These are phyloP conservation scores for Desmophyllum pertusum DNA, from an alignment of 92 coral and sea anemone genomes.

Conservation along the genomic window DNA sequence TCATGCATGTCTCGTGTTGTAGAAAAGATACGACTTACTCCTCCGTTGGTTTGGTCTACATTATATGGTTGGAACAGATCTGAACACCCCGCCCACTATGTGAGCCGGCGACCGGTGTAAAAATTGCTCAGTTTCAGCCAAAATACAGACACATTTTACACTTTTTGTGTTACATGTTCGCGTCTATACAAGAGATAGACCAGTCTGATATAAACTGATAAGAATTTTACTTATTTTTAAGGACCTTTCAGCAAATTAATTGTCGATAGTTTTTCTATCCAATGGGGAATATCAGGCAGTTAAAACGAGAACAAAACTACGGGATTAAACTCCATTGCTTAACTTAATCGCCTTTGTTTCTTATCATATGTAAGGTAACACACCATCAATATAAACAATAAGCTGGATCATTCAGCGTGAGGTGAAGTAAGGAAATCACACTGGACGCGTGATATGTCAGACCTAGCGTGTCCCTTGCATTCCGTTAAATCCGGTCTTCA, in stretches of 20 bases:
- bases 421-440: background rate
- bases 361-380: background rate
- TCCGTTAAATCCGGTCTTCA: background rate
- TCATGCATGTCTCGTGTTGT: background rate
- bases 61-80: no score
- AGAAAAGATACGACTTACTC: background rate
- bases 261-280: background rate
- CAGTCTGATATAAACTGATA: background rate
- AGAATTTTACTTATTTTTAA: background rate
- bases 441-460: background rate
- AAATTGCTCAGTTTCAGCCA: no score
- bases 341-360: background rate
- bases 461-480: background rate
- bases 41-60: background rate
- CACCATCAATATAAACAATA: background rate
- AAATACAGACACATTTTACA: background rate
- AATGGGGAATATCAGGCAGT: background rate
- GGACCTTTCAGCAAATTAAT: background rate
- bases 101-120: no score
- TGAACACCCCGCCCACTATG: no score
- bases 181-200: background rate
- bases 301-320: background rate
- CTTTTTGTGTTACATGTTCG: background rate
- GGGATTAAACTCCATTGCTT: background rate
- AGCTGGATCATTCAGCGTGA: background rate